Evolutionary conservation across 1,140 invertebrate genomes (phyloP).

Genomic region (Phymastichus coffea): DNA sequence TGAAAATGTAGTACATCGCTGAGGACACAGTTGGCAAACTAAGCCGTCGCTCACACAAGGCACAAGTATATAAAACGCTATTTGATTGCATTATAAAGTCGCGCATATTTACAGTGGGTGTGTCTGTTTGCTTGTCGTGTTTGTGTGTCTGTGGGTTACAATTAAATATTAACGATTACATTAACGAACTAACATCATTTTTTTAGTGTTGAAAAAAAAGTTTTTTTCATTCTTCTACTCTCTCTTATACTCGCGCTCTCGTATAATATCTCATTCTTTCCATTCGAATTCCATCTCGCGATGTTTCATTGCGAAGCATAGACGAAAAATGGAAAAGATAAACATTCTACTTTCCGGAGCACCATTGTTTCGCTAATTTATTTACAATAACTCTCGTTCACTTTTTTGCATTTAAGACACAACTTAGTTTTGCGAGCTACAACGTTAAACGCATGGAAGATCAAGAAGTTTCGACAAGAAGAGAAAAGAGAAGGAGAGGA

Average conservation of each 20-base stretch:
- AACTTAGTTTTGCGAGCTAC: too few relatives aligned
- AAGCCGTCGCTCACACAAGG: constrained; percentile 33
- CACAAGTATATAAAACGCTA: constrained; percentile 21
- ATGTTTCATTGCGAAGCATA: neutral
- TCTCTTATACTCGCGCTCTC: neutral
- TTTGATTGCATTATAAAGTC: constrained; percentile 6
- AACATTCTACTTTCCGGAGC: constrained; percentile 17
- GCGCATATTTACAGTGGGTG: constrained; percentile 9
- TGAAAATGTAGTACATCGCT: constrained; percentile 39
- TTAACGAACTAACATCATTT: constrained; percentile 10
- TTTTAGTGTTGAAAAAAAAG: neutral
- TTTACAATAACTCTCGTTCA: constrained; percentile 20
- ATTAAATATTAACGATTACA: constrained; percentile 10
- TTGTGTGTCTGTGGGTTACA: too few relatives aligned
- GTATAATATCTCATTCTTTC: neutral
- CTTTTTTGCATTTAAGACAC: too few relatives aligned
- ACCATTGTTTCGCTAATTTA: constrained; percentile 24
- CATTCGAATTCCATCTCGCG: neutral
- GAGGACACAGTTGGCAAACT: constrained; percentile 35
- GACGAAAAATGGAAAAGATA: neutral
- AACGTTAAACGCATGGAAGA: too few relatives aligned
- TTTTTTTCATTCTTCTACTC: constrained; percentile 2
- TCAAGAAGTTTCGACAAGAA: too few relatives aligned
- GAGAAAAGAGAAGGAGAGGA: constrained; percentile 5
- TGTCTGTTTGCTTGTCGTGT: too few relatives aligned